These are phyloP conservation scores for Drosophila yakuba DNA, from an alignment of 1,140 invertebrate genomes.

Conservation along the genomic window DNA sequence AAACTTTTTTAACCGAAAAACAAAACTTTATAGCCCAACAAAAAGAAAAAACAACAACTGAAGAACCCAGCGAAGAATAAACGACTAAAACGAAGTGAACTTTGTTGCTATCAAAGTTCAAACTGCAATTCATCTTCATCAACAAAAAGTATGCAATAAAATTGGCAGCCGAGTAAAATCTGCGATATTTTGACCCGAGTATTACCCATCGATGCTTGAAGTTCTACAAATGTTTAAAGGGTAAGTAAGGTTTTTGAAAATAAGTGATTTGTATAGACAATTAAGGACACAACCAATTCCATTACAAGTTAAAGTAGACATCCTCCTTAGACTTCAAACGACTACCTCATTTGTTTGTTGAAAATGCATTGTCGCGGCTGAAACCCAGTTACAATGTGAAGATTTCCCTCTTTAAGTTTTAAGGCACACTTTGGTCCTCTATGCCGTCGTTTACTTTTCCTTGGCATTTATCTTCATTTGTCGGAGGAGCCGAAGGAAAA, in stretches of 20 bases:
- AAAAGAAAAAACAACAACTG: neutral
- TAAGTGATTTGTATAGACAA: too few species aligned
- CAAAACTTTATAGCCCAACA: slow-evolving; percentile 38
- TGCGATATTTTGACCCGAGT: neutral
- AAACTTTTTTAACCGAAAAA: slow-evolving; percentile 50
- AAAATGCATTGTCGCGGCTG: slow-evolving; percentile 9
- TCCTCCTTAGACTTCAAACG: neutral
- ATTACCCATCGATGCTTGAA: neutral
- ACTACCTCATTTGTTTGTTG: slow-evolving; percentile 7
- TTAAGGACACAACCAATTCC: too few species aligned
- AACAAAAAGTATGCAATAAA: slow-evolving; percentile 41
- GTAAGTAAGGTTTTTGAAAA: too few species aligned
- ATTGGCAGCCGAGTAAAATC: neutral
- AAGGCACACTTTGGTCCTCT: slow-evolving; percentile 24
- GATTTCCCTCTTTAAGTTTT: slow-evolving; percentile 43
- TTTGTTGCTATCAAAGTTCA: slow-evolving; percentile 67
- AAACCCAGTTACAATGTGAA: slow-evolving; percentile 16
- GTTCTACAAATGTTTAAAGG: neutral
- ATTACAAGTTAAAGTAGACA: neutral
- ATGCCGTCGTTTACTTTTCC: slow-evolving; percentile 2
- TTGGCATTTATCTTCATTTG: slow-evolving; percentile 78
- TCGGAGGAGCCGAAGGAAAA: slow-evolving; percentile 28
- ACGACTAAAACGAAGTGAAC: slow-evolving; percentile 29
- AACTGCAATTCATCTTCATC: slow-evolving; percentile 82
- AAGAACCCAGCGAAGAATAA: slow-evolving; percentile 10